Conservation (phyloP, 1,140 invertebrate genomes). For the Nylanderia fulva region DNA sequence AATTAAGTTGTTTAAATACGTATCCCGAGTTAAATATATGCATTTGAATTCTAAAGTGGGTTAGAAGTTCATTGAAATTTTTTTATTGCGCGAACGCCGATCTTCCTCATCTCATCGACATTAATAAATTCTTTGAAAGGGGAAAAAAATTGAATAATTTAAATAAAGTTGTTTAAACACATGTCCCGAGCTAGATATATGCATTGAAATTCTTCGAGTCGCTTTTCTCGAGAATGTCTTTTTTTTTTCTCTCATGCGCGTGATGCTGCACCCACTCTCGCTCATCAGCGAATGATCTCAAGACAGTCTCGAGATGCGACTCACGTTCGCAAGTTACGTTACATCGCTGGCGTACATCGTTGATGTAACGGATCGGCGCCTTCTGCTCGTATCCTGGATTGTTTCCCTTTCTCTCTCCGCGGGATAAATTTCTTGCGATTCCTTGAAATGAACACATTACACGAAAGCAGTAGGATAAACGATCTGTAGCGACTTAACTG, state of each 20-base stretch:
- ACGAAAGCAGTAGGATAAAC: constrained; percentile 30
- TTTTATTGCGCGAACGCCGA: neutral
- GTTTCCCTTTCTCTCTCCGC: neutral
- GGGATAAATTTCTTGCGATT: constrained; percentile 33
- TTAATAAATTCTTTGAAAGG: neutral
- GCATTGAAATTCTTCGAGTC: neutral
- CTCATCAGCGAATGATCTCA: constrained; percentile 6
- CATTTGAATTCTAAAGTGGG: no score
- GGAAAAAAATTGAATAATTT: neutral
- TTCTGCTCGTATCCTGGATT: constrained; percentile 6
- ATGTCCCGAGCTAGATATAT: no score
- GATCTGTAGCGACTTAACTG: constrained; percentile 52
- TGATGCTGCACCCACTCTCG: constrained; percentile 18
- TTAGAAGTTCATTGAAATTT: constrained; percentile 23
- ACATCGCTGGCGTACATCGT: constrained; percentile 27
- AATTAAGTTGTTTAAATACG: no score
- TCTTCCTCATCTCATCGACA: neutral
- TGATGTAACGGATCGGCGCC: constrained; percentile 23
- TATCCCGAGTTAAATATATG: no score
- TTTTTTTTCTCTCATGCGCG: neutral
- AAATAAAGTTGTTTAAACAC: no score
- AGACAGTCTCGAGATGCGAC: constrained; percentile 14
- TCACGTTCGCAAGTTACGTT: constrained; percentile 39
- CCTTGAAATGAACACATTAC: constrained; percentile 6
- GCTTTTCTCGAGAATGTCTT: neutral